These are phyloP conservation scores for Sebastes nivosus DNA, from an alignment of 2,797 vertebrate genomes.

Conservation along the genomic window DNA sequence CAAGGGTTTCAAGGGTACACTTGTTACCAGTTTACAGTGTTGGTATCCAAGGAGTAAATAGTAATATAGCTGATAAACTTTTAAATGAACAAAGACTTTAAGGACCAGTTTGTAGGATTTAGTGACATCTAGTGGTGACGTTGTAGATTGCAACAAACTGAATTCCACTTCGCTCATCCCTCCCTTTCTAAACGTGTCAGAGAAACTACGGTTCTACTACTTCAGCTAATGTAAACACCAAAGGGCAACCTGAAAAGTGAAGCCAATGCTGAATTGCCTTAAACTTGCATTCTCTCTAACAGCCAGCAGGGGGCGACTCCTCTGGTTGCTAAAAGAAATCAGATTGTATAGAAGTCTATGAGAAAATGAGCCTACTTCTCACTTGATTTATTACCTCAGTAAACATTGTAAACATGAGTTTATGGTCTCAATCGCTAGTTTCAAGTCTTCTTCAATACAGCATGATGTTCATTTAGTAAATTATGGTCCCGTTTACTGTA, in stretches of 20 bases:
- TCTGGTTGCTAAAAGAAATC: neutral
- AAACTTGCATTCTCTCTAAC: neutral
- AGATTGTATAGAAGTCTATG: neutral
- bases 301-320: neutral
- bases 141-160: neutral
- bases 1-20: neutral
- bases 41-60: neutral
- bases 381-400: neutral
- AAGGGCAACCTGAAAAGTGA: neutral
- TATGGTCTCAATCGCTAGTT: neutral
- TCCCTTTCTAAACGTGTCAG: neutral
- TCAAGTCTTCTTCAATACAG: neutral
- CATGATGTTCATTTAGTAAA: neutral
- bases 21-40: constrained; percentile 31
- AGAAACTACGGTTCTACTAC: neutral
- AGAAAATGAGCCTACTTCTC: neutral
- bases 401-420: neutral
- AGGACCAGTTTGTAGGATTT: neutral
- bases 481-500: neutral
- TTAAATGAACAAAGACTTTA: neutral
- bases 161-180: neutral
- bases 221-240: accelerated
- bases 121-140: neutral
- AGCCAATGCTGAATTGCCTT: neutral
- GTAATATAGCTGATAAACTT: neutral